Percentiles rank a stretch among this genome's conserved stretches.
phyloP scores from a whole-genome alignment of 2,888 invertebrate species.

The Pandemis heparana region DNA sequence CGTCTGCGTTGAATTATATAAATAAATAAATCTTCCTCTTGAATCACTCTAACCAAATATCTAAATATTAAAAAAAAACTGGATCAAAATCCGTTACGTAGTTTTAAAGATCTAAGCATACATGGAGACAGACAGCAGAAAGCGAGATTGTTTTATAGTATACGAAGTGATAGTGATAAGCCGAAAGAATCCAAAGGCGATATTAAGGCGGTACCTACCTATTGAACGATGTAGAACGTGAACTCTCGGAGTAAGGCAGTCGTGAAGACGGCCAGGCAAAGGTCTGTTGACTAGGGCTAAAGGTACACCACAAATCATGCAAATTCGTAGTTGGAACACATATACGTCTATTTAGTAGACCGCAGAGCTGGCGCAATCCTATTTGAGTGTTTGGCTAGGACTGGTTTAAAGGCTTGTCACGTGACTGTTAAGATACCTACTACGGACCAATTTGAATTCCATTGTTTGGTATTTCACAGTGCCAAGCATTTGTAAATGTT shows the following conservation, averaged over 20 bases:
- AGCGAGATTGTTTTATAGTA: no score
- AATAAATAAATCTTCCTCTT: no score
- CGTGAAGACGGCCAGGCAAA: neutral
- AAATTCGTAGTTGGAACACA: slow-evolving; percentile 1
- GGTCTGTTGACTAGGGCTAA: slow-evolving; percentile 11
- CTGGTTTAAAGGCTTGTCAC: slow-evolving; percentile 14
- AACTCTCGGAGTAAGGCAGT: neutral
- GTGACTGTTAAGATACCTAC: slow-evolving; percentile 1
- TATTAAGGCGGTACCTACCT: neutral
- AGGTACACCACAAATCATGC: slow-evolving; percentile 8
- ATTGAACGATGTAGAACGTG: neutral
- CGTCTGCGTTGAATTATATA: no score
- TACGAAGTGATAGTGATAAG: neutral
- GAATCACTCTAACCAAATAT: no score
- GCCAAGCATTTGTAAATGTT: neutral
- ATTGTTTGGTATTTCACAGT: slow-evolving; percentile 6
- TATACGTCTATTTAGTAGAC: slow-evolving; percentile 5
- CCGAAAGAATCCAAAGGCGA: neutral
- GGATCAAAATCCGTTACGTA: no score
- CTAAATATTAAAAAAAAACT: no score
- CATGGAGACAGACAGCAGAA: no score
- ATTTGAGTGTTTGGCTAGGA: slow-evolving; percentile 15
- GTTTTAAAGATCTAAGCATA: no score
- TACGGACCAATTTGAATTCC: slow-evolving; percentile 11
- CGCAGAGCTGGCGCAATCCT: slow-evolving; percentile 26